phyloP scores from a whole-genome alignment of 1,140 invertebrate species.

The Drosophila tani region DNA sequence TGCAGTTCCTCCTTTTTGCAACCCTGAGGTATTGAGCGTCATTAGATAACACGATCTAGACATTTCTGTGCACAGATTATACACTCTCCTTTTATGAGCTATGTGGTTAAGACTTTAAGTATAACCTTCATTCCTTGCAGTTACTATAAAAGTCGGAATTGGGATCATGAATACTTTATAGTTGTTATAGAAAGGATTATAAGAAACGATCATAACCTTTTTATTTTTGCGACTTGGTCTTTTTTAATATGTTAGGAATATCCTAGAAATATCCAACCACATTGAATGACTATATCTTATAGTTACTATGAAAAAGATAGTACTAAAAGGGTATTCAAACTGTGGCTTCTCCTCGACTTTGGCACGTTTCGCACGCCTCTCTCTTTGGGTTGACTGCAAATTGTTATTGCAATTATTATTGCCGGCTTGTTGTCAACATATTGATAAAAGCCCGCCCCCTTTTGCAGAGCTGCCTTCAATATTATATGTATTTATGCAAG shows the following conservation, averaged over 20 bases:
- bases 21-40: background rate
- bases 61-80: background rate
- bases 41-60: background rate
- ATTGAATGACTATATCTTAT: too few relatives aligned
- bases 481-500: constrained; percentile 34
- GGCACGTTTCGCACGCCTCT: constrained; percentile 51
- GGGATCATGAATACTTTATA: too few relatives aligned
- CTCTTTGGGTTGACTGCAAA: constrained; percentile 18
- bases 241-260: too few relatives aligned
- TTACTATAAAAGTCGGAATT: too few relatives aligned
- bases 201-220: too few relatives aligned
- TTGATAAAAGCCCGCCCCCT: constrained; percentile 48
- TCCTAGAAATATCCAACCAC: too few relatives aligned
- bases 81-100: too few relatives aligned
- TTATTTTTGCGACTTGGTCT: too few relatives aligned
- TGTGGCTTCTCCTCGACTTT: background rate
- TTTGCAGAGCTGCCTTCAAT: constrained; percentile 6
- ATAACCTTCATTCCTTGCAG: too few relatives aligned
- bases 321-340: background rate
- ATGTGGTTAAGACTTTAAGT: too few relatives aligned
- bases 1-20: background rate
- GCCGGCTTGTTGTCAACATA: constrained; percentile 72
- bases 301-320: too few relatives aligned
- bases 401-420: constrained; percentile 67
- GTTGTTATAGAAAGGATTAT: too few relatives aligned